A percentile compares a stretch with the other conserved stretches of the same genome.
Evolutionary conservation across 2,113 vertebrate species (phyloP).

Genomic region (Nothobranchius kuhntae): DNA sequence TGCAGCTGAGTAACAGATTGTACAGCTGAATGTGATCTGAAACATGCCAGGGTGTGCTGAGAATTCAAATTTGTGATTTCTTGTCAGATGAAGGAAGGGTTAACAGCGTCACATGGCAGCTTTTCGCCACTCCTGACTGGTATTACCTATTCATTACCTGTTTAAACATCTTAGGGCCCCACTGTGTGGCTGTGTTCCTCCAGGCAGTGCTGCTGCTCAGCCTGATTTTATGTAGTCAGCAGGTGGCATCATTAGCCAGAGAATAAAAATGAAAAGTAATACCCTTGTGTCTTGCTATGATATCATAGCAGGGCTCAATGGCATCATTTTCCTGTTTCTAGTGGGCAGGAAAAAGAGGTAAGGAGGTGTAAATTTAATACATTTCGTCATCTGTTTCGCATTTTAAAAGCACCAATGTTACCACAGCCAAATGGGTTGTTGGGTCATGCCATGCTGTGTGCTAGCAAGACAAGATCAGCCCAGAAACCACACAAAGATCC

Average conservation of each 20-base stretch:
- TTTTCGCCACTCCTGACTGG: constrained; percentile 54
- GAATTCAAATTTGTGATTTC: constrained; percentile 53
- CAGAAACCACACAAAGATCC: constrained; percentile 60
- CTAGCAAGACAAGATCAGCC: constrained; percentile 51
- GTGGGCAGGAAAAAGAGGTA: constrained; percentile 55
- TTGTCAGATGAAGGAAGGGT: constrained; percentile 35
- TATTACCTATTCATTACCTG: constrained; percentile 63
- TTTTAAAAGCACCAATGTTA: constrained; percentile 26
- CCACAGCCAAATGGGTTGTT: constrained; percentile 38
- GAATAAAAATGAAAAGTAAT: constrained; percentile 81
- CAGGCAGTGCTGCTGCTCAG: constrained; percentile 58
- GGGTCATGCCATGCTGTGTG: constrained; percentile 45
- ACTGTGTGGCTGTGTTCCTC: constrained; percentile 53
- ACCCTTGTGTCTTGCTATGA: constrained; percentile 71
- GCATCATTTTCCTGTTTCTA: constrained; percentile 50
- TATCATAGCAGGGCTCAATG: constrained; percentile 72
- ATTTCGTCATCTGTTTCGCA: constrained; percentile 64
- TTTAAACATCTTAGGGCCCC: constrained; percentile 54
- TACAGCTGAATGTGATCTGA: constrained; percentile 47
- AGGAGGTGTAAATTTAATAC: constrained; percentile 77
- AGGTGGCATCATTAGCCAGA: constrained; percentile 85
- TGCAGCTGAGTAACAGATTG: constrained; percentile 44
- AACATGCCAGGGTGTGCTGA: constrained; percentile 39
- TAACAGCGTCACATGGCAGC: constrained; percentile 61
- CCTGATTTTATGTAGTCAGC: constrained; percentile 83